Evolutionary conservation across 2,888 invertebrate species (phyloP), one percentile per base, ranked within the genome.

Genomic region (Cecidostiba fungosa): DNA sequence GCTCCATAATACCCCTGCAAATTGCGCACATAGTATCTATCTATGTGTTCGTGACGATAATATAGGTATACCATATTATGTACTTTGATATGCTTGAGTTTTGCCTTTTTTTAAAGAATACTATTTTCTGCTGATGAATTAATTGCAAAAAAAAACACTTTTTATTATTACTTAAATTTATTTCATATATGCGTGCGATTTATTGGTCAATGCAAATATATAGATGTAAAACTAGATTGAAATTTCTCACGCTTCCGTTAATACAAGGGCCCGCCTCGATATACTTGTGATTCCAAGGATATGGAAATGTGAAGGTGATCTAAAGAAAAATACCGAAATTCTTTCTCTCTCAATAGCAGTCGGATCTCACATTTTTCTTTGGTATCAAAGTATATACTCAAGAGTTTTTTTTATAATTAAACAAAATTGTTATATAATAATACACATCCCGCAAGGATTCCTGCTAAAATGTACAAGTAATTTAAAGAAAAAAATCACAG

Each of bases 251-350:
- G 50, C 39, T 54, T 80, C 80, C 29, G 70, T 70, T 36, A 1
- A 8, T 23, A 23, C 54, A 23, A 39, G 50, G 23, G 36, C n/a
- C 59, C n/a, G n/a, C n/a, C 39, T 72, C 54, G n/a, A 36, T 72
- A 36, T 72, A 36, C 54, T 36, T 39, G 32, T 26, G 29, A 26
- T 72, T 80, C 36, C 72, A 72, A 80, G 69, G 32, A 79, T 70
- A 70, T 72, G 80, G 32, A 80, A 70, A 80, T 59, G 16, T 3
- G 39, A 29, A 62, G 5, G 26, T 43, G n/a, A 43, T 62, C 16
- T 43, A 43, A 77, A 77, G 59, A 77, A 77, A 77, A 36, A n/a
- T 36, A 59, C 8, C 0, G 59, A 62, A 59, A 77, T 32, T 76
- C 29, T 29, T 29, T 54, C 26, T 1, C 32, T 50, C 32, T 32